Base-by-base conservation (phyloP, 2,113 vertebrate genomes). In the Chamaea fasciata region DNA sequence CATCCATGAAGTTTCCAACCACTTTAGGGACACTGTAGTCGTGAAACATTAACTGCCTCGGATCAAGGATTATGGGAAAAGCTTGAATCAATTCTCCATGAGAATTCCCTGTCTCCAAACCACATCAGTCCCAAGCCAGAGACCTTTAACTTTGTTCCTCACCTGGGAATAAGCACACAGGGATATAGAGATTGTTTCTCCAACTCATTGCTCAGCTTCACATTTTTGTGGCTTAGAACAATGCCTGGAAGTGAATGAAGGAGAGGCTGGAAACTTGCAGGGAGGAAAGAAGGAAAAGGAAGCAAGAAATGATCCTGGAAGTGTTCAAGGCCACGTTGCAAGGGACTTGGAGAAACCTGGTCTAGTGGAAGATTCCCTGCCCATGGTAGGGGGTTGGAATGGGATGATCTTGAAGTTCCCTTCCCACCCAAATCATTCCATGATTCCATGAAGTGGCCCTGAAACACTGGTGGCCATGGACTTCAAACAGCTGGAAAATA, bases 281-380 rank as follows among this genome's bases (percentile, higher is more conserved):
- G 28, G 24, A 2, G 35, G 31, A 39, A 60, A 79, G 39, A 8
- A n/a, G 37, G 49, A 86, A 75, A 77, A 73, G 33, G 26, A 91
- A 89, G 17, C 10, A 59, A 70, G 17, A 15, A 3, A 9, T 27
- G 4, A 50, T 63, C 21, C 12, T 59, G 26, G n/a, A 76, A 62
- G 5, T 60, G 9, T 31, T 46, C 4, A 10, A 68, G 30, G 11
- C 3, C 24, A 27, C 0, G 0, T 19, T 68, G 50, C 52, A 73
- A 15, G 9, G 42, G 17, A 23, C 15, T 57, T 74, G 70, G n/a
- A 83, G 15, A 20, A 60, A 19, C 21, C 7, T 35, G 24, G 20
- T 28, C 3, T 26, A 18, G 28, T 46, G 53, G 46, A 60, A 69
- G 14, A 13, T 41, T 62, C 30, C 39, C 10, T 55, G 24, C 8